phyloP scores from a whole-genome alignment of 2,797 vertebrate species.

The Muraenolepis orangiensis region DNA sequence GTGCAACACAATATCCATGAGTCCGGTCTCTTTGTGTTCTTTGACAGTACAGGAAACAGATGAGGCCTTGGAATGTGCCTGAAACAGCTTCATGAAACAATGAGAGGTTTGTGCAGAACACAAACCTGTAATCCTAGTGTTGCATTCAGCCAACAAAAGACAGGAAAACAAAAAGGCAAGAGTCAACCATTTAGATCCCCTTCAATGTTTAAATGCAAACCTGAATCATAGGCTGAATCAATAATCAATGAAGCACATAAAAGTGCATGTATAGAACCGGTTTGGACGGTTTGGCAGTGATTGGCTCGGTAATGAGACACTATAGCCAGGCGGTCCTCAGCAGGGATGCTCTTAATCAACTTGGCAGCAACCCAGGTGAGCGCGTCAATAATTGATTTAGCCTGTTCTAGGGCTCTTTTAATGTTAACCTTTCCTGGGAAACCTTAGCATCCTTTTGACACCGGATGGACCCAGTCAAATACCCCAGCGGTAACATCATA shows the following conservation, averaged over 20 bases:
- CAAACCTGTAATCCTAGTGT: slow-evolving; percentile 46
- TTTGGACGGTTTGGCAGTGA: slow-evolving; percentile 10
- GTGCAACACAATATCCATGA: slow-evolving; percentile 30
- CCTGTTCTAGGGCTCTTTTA: neutral
- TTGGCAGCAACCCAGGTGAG: neutral
- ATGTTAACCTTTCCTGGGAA: neutral
- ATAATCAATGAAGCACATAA: neutral
- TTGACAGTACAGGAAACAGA: slow-evolving; percentile 50
- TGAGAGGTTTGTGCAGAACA: slow-evolving; percentile 48
- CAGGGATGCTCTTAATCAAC: neutral
- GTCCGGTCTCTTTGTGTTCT: slow-evolving; percentile 40
- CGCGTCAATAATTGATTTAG: neutral
- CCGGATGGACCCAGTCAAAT: neutral
- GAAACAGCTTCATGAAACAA: slow-evolving; percentile 61
- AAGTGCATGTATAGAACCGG: neutral
- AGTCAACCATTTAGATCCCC: slow-evolving; percentile 27
- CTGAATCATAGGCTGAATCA: neutral
- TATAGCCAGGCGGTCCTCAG: slow-evolving; percentile 13
- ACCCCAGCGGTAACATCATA: neutral
- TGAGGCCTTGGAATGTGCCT: slow-evolving; percentile 30
- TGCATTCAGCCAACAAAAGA: slow-evolving; percentile 55
- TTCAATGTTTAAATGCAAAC: slow-evolving; percentile 17
- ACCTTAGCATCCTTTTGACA: neutral
- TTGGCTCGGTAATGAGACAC: slow-evolving; percentile 26
- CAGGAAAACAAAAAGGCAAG: slow-evolving; percentile 44